phyloP scores from a whole-genome alignment of 2,888 invertebrate species.

The Lycocerus yunnanus region DNA sequence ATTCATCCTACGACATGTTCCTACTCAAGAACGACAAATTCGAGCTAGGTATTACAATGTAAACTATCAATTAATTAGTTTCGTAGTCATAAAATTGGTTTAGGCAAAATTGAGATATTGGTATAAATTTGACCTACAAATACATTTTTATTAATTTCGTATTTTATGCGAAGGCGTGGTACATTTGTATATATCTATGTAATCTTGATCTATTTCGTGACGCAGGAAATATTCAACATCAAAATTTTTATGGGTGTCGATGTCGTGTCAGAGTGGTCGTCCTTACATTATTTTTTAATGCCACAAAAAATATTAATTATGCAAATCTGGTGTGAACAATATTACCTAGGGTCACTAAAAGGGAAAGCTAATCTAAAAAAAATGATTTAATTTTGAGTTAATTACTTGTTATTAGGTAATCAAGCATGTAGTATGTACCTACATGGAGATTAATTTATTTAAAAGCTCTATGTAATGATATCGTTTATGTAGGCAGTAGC shows the following conservation, averaged over 20 bases:
- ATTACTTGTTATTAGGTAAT: not conserved
- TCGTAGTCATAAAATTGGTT: not conserved
- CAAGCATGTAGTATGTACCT: no score
- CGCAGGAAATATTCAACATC: not conserved
- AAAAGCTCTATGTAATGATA: no score
- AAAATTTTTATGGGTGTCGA: not conserved
- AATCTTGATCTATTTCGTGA: conserved; percentile 1
- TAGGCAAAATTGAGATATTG: not conserved
- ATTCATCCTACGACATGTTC: not conserved
- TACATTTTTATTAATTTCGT: not conserved
- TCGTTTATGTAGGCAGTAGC: no score
- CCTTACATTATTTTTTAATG: not conserved
- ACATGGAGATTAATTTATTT: no score
- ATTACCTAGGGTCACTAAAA: not conserved
- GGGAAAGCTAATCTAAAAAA: not conserved
- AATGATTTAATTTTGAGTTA: not conserved
- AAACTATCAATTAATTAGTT: not conserved
- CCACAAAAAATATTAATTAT: not conserved
- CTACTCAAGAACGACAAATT: not conserved
- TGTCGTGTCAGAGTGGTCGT: not conserved
- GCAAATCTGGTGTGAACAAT: not conserved
- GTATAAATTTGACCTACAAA: not conserved
- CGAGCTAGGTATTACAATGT: not conserved
- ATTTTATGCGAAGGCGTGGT: not conserved
- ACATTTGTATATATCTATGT: not conserved